Evolutionary conservation across 2,113 vertebrate species (phyloP).

Genomic region (Poecile atricapillus): DNA sequence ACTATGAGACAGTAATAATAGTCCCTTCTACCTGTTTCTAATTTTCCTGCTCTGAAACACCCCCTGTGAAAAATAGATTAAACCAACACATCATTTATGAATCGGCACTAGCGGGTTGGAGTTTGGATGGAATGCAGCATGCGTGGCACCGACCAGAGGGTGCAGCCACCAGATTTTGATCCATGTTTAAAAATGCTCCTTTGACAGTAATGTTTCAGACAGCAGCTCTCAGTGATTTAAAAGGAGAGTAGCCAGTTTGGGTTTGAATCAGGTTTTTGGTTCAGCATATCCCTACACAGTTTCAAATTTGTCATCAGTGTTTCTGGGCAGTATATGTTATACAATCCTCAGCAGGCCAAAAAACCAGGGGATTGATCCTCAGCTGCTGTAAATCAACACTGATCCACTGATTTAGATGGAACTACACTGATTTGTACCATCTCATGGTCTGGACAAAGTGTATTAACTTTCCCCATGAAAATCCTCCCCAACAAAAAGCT

Average conservation of each 20-base stretch:
- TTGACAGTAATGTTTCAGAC: slow-evolving; percentile 69
- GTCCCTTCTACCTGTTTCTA: slow-evolving; percentile 81
- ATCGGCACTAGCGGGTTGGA: slow-evolving; percentile 52
- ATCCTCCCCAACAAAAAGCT: slow-evolving; percentile 61
- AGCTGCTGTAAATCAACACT: slow-evolving; percentile 63
- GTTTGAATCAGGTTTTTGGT: slow-evolving; percentile 59
- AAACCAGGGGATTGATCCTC: slow-evolving; percentile 45
- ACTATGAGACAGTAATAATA: slow-evolving; percentile 77
- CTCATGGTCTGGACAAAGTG: slow-evolving; percentile 56
- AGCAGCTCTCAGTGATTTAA: slow-evolving; percentile 60
- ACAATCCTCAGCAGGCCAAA: slow-evolving; percentile 45
- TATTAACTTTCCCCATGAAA: slow-evolving; percentile 59
- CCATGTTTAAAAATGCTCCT: slow-evolving; percentile 56
- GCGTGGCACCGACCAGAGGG: slow-evolving; percentile 36
- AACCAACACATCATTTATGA: slow-evolving; percentile 79
- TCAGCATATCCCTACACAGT: slow-evolving; percentile 43
- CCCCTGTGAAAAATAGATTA: slow-evolving; percentile 84
- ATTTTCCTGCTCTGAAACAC: slow-evolving; percentile 79
- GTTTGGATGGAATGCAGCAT: slow-evolving; percentile 59
- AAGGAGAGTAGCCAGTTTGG: slow-evolving; percentile 64
- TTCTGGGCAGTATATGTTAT: slow-evolving; percentile 41
- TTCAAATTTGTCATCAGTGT: slow-evolving; percentile 66
- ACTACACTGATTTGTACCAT: slow-evolving; percentile 63
- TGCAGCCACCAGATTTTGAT: slow-evolving; percentile 51
- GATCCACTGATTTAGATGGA: slow-evolving; percentile 65